Evolutionary conservation across 2,888 invertebrate species (phyloP).

Genomic region (Cephonodes hylas): DNA sequence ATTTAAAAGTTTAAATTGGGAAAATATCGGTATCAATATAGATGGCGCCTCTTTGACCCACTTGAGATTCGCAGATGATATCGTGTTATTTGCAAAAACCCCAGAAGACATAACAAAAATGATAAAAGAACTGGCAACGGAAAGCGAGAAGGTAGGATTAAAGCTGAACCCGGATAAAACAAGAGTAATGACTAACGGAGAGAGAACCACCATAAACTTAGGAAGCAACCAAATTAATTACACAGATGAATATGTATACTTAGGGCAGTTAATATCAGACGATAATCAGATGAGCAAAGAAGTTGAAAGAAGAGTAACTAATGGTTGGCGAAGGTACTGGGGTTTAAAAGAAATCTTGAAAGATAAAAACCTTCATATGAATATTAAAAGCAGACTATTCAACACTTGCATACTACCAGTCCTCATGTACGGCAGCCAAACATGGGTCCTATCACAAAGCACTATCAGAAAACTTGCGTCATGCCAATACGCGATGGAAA

Average conservation of each 20-base stretch:
- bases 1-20: slow-evolving; percentile 10
- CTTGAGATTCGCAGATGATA: slow-evolving; percentile 13
- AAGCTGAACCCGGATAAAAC: slow-evolving; percentile 2
- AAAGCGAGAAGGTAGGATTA: slow-evolving; percentile 8
- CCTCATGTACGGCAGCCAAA: no score
- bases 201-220: background rate
- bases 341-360: background rate
- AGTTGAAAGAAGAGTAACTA: background rate
- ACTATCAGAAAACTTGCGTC: no score
- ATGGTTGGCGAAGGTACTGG: background rate
- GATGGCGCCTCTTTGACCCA: slow-evolving; percentile 6
- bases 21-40: slow-evolving; percentile 6
- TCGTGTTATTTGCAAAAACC: background rate
- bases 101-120: background rate
- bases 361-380: no score
- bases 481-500: no score
- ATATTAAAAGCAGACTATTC: background rate
- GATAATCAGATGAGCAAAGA: background rate
- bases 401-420: background rate
- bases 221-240: background rate
- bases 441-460: no score
- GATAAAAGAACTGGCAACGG: background rate
- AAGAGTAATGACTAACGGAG: background rate
- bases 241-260: no score
- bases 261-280: slow-evolving; percentile 2